Base-by-base conservation (phyloP, 2,888 invertebrate genomes). In the Cephalotes varians region DNA sequence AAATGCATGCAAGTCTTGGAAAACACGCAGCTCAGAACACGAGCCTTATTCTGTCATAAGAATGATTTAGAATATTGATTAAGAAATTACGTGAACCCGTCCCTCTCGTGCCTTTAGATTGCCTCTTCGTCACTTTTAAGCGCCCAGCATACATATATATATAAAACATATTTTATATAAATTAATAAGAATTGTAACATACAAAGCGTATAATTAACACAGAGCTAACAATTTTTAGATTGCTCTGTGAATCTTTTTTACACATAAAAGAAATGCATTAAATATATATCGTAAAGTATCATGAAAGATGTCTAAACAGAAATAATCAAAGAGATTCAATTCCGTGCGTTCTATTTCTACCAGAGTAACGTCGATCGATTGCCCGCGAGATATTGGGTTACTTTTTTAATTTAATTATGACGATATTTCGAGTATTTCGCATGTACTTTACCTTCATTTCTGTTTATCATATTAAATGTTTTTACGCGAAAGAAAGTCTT, bases 1-100 rank as follows among this genome's bases (percentile, higher is more conserved):
- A 49, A 72, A 58, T 77, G 80, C 54, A 84, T 56, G 69, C 71
- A 60, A 72, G 84, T 82, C 72, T 56, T 65, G 21, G 76, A 81
- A 79, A 81, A 79, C 79, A 65, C 77, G 65, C 56, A 77, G 67
- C 64, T 62, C 25, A 44, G 54, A 64, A 64, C 79, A 76, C 58
- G 65, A 87, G 54, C 73, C 83, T 81, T 74, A 81, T 81, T 88
- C 83, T 47, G 82, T 81, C 81, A 81, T 28, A 47, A 47, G 73
- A 71, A 83, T 87, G 83, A 87, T 88, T 87, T 85, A 88, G 62
- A 58, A 67, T 56, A 83, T 83, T 67, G 88, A 88, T 83, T 85
- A 88, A 87, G 79, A 74, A 80, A 81, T 87, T 79, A 79, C 79
- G 62, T 62, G 88, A 87, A 85, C 81, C 64, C 49, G 58, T 74